Conservation (phyloP, 1,140 invertebrate species). For the Rhopalosiphum maidis region DNA sequence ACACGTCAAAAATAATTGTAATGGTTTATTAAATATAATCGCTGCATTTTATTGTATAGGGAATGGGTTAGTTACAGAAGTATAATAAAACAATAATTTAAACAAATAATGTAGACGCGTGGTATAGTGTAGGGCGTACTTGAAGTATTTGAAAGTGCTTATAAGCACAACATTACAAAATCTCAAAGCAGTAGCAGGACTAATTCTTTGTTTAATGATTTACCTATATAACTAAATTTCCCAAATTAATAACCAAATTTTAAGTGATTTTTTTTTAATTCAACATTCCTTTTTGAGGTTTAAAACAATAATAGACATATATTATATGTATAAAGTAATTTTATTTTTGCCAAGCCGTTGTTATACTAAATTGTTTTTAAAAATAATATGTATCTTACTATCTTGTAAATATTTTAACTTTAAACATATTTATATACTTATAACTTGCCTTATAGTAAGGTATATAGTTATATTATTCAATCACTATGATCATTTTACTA, state of each 20-base stretch:
- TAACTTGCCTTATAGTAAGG: not conserved
- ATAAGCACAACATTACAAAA: conserved; percentile 7
- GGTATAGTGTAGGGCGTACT: not conserved
- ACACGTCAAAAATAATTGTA: not conserved
- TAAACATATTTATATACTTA: not conserved
- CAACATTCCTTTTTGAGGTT: not conserved
- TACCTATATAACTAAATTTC: not conserved
- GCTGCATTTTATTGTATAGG: not conserved
- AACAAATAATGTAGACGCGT: not conserved
- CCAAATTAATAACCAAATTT: too few relatives aligned
- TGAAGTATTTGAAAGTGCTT: not conserved
- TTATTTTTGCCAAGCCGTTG: not conserved
- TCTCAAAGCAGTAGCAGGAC: not conserved
- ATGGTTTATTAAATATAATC: not conserved
- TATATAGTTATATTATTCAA: not conserved
- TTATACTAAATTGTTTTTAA: not conserved
- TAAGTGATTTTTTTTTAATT: not conserved
- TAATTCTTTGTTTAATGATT: not conserved
- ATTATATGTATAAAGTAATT: not conserved
- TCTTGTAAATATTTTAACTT: not conserved
- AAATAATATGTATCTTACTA: not conserved
- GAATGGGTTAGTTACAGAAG: not conserved
- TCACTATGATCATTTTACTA: not conserved
- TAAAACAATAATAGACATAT: not conserved
- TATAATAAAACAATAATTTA: conserved; percentile 21